phyloP scores from a whole-genome alignment of 2,797 vertebrate genomes.

The Sebastes baramenuke region DNA sequence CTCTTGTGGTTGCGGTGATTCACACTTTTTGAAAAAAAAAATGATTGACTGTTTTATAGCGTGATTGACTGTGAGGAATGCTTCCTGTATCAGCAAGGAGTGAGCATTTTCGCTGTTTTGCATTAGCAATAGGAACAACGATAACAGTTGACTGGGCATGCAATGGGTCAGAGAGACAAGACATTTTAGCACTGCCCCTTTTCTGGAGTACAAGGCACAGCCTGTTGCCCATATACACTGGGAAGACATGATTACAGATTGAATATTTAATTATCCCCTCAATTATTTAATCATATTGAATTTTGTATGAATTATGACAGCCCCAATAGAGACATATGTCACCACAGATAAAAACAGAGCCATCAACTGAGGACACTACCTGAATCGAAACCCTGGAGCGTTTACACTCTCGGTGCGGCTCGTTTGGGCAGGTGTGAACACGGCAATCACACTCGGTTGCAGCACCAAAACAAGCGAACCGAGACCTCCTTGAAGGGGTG shows the following conservation, averaged over 20 bases:
- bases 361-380: too few relatives aligned
- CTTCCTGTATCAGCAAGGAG: background rate
- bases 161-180: background rate
- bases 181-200: background rate
- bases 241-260: background rate
- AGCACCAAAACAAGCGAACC: too few relatives aligned
- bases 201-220: background rate
- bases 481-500: too few relatives aligned
- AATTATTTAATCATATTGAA: background rate
- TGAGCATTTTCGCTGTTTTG: background rate
- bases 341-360: background rate
- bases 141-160: background rate
- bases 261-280: background rate
- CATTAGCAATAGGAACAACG: background rate
- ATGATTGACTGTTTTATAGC: too few relatives aligned
- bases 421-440: too few relatives aligned
- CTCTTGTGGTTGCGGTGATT: background rate
- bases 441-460: too few relatives aligned
- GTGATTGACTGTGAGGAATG: too few relatives aligned
- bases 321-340: background rate
- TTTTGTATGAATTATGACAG: background rate
- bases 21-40: background rate
- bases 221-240: too few relatives aligned
- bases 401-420: too few relatives aligned
- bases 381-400: too few relatives aligned